Evolutionary conservation across 2,888 invertebrate species (phyloP).

Genomic region (Eurytoma adleriae): DNA sequence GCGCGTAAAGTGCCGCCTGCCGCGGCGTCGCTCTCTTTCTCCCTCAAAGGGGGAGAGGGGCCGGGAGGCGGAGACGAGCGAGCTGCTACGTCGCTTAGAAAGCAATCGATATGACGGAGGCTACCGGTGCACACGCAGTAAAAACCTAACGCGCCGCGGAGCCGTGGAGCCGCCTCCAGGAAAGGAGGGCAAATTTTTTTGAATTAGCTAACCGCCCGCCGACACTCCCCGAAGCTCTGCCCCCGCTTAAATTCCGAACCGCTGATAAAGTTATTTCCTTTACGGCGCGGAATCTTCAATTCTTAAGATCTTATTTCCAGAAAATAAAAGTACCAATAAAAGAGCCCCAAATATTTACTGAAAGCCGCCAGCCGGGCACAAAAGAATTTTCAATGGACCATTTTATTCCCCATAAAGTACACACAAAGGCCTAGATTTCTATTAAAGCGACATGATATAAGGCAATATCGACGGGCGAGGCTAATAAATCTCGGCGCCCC

Average conservation of each 20-base stretch:
- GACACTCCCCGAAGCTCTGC: too few relatives aligned
- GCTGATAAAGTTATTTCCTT: neutral
- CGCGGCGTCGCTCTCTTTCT: neutral
- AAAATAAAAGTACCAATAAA: neutral
- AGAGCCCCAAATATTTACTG: too few relatives aligned
- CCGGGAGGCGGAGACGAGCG: slow-evolving; percentile 46
- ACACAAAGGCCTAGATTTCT: too few relatives aligned
- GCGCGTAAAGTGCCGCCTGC: slow-evolving; percentile 51
- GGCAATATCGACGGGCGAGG: too few relatives aligned
- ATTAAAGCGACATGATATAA: too few relatives aligned
- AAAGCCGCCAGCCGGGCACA: too few relatives aligned
- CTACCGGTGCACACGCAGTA: slow-evolving; percentile 47
- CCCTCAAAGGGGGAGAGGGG: slow-evolving; percentile 36
- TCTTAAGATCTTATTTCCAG: neutral
- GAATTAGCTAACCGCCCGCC: too few relatives aligned
- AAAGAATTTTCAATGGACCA: too few relatives aligned
- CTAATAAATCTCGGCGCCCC: too few relatives aligned
- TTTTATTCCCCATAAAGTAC: too few relatives aligned
- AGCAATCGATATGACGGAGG: slow-evolving; percentile 67
- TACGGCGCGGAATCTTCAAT: neutral
- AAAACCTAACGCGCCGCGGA: slow-evolving; percentile 1
- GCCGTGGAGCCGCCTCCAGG: too few relatives aligned
- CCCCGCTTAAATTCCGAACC: too few relatives aligned
- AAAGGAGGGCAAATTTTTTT: neutral
- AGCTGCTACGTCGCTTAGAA: slow-evolving; percentile 63